Base-by-base conservation (phyloP, 2,113 vertebrate genomes). In the Mus musculus region DNA sequence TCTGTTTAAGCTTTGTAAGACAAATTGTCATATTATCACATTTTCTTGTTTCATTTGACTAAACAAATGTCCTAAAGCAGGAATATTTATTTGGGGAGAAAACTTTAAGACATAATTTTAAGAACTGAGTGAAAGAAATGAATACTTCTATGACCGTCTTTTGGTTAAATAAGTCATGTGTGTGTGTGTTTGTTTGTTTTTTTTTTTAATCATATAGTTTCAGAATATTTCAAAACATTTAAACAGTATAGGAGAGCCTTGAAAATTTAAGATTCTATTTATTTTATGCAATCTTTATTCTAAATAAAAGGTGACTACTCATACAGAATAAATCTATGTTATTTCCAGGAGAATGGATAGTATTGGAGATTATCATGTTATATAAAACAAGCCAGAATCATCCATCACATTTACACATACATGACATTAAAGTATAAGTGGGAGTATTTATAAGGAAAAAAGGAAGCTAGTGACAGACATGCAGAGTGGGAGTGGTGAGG, bases 1-100 rank as follows among this genome's bases (percentile, higher is more conserved):
- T 94, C 93, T 97, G 56, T 90, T 97, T 97, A 95, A 96, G 72
- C 26, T 91, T 96, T 94, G 93, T 97, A 91, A 95, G 95, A 97
- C 94, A 96, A 96, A 97, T 96, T 97, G 52, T 96, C 88, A 76
- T 95, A 96, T 98, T 98, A 97, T 92, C 24, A 82, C 89, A 98
- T 97, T 97, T 97, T 84, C 90, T 94, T 98, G 93, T 92, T 97
- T 97, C 96, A 95, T 93, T 97, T 98, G 94, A 98, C 91, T 97
- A 97, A 98, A 98, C 92, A 98, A 98, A 96, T 97, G 77, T 46
- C 77, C 72, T 97, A 92, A 56, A 96, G 67, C 94, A 92, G 63
- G 86, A 96, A 95, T 72, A 97, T 93, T 94, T 97, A 97, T 81
- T 97, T 97, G 90, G 88, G 78, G 93, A 95, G 95, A 96, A 95